These are phyloP conservation scores for Eupithecia insigniata DNA, from an alignment of 2,888 invertebrate species.

Conservation along the genomic window DNA sequence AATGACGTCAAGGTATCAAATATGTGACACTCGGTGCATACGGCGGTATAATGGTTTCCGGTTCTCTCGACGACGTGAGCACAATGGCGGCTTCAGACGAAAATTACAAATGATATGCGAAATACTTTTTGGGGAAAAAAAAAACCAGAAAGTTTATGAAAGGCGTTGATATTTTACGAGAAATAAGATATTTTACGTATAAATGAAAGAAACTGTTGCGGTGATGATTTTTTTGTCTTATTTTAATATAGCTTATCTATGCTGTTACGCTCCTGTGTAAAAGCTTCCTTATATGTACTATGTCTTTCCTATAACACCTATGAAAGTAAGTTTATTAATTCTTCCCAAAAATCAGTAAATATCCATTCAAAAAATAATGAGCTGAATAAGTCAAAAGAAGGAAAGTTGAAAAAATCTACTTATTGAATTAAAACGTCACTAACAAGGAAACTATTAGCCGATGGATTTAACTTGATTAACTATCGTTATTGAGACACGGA, in stretches of 20 bases:
- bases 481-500: conserved; percentile 67
- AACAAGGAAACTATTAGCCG: conserved; percentile 12
- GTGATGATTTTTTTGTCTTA: neutral
- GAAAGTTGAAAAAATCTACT: neutral
- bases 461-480: conserved; percentile 33
- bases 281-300: too few relatives aligned
- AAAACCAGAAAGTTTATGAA: conserved; percentile 46
- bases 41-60: conserved; percentile 78
- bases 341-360: neutral
- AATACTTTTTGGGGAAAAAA: conserved; percentile 57
- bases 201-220: neutral
- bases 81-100: conserved; percentile 70
- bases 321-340: too few relatives aligned
- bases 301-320: too few relatives aligned
- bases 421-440: conserved; percentile 1
- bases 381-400: neutral
- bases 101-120: conserved; percentile 70
- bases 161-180: neutral
- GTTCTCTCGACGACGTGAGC: conserved; percentile 67
- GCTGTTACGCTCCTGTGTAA: neutral
- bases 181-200: too few relatives aligned
- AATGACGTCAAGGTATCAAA: conserved; percentile 56
- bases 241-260: neutral
- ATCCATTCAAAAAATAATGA: neutral
- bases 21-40: conserved; percentile 68